Evolutionary conservation across 64 coral and sea anemone genomes (phyloP), one percentile per base, ranked within the genome.

Genomic region (Acropora yongei): DNA sequence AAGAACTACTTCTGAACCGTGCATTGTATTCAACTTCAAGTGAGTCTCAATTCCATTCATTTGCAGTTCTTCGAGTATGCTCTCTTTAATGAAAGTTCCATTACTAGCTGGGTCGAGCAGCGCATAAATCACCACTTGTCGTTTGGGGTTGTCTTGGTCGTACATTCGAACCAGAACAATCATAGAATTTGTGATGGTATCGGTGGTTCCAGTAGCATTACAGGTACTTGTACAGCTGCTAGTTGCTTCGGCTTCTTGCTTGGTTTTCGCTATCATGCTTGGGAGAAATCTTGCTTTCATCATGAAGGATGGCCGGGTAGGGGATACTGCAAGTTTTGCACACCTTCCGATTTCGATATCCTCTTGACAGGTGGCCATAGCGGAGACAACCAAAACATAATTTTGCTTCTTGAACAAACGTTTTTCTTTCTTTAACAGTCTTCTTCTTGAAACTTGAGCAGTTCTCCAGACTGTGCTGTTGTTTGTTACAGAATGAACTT

Each of bases 101-200:
- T 78, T 86, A 66, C 73, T 78, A 76, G 90, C 90, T 19, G 71
- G 80, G 46, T 95, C 93, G 3, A 95, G 57, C 47, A 95, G 44
- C 8, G 93, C 93, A 74, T 95, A 95, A 10, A 95, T 60, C 44
- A 69, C 68, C 53, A 90, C 60, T 57, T 90, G 20, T 6, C 71
- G 47, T 55, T 75, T 12, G 6, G 80, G 44, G 17, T 95, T 78
- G 48, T 51, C 57, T 74, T 87, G 41, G 67, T 80, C 80, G 63
- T 90, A 47, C 44, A 95, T 42, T 42, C 63, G 50, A 41, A 94
- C 86, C 19, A 80, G 81, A 76, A 90, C 72, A 57, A 93, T 88
- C 46, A 88, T 55, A 14, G 78, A 74, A 41, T 53, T 81, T 39
- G 41, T 80, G 14, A 49, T 57, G 58, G 47, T 71, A 41, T 80